phyloP scores from a whole-genome alignment of 2,888 invertebrate genomes.

The Linnaemya vulpina region DNA sequence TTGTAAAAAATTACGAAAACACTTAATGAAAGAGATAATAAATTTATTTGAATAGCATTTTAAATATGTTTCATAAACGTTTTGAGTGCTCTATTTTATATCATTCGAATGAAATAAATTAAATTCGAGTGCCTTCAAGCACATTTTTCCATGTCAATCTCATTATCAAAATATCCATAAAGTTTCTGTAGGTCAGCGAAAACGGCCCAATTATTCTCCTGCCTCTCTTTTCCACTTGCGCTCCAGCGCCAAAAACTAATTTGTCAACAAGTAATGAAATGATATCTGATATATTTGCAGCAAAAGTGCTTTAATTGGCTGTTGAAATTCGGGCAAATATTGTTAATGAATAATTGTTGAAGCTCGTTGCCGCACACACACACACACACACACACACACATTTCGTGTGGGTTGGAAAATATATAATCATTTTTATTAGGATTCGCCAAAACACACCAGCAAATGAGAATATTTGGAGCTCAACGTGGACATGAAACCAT shows the following conservation, averaged over 20 bases:
- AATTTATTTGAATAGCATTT: too few relatives aligned
- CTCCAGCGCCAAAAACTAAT: background rate
- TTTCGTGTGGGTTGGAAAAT: background rate
- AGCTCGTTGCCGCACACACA: background rate
- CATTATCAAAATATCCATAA: background rate
- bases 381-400: too few relatives aligned
- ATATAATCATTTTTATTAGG: conserved; percentile 41
- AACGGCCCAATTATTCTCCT: conserved; percentile 10
- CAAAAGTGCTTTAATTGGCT: conserved; percentile 31
- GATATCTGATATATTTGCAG: background rate
- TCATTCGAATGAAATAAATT: too few relatives aligned
- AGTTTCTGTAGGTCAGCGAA: background rate
- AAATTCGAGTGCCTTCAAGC: background rate
- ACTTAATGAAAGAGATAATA: too few relatives aligned
- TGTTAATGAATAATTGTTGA: conserved; percentile 10
- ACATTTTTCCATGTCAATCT: background rate
- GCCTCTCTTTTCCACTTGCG: too few relatives aligned
- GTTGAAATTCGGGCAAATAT: conserved; percentile 13
- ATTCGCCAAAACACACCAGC: background rate
- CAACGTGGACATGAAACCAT: too few relatives aligned
- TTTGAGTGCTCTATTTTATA: too few relatives aligned
- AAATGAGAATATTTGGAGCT: background rate
- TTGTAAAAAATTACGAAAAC: too few relatives aligned
- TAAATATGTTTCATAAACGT: too few relatives aligned
- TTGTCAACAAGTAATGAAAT: conserved; percentile 10